phyloP scores from a whole-genome alignment of 2,797 vertebrate species.

The Channa striata region DNA sequence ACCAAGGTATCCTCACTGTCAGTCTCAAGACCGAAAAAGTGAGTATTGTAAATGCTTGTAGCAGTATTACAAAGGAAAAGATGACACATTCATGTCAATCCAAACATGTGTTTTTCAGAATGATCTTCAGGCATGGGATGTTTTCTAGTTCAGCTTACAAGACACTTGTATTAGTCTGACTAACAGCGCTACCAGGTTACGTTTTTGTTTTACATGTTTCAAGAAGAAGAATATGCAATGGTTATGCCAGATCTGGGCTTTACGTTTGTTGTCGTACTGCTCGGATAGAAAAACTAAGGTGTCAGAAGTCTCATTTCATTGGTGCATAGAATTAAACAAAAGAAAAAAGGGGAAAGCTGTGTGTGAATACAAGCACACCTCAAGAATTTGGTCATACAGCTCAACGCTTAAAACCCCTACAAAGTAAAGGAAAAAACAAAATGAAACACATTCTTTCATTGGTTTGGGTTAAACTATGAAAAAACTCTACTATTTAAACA shows the following conservation, averaged over 20 bases:
- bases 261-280: conserved; percentile 44
- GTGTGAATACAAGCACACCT: conserved; percentile 58
- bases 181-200: conserved; percentile 20
- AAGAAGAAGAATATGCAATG: conserved; percentile 22
- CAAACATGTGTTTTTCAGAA: conserved; percentile 3
- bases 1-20: conserved; percentile 2
- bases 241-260: conserved; percentile 25
- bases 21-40: conserved; percentile 10
- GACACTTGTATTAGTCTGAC: conserved; percentile 14
- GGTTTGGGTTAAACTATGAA: conserved; percentile 49
- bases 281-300: conserved; percentile 22
- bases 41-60: conserved; percentile 7
- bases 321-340: conserved; percentile 73
- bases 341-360: conserved; percentile 49
- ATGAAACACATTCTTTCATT: conserved; percentile 43
- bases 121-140: neutral
- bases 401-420: conserved; percentile 58
- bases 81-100: neutral
- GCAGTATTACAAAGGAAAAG: conserved; percentile 26
- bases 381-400: conserved; percentile 77
- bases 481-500: conserved; percentile 41
- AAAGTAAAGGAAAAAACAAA: conserved; percentile 10
- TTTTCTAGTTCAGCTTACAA: conserved; percentile 3
- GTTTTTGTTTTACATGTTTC: conserved; percentile 12
- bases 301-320: conserved; percentile 49